Base-by-base conservation (phyloP, 2,113 vertebrate species). In the Callaeas wilsoni region DNA sequence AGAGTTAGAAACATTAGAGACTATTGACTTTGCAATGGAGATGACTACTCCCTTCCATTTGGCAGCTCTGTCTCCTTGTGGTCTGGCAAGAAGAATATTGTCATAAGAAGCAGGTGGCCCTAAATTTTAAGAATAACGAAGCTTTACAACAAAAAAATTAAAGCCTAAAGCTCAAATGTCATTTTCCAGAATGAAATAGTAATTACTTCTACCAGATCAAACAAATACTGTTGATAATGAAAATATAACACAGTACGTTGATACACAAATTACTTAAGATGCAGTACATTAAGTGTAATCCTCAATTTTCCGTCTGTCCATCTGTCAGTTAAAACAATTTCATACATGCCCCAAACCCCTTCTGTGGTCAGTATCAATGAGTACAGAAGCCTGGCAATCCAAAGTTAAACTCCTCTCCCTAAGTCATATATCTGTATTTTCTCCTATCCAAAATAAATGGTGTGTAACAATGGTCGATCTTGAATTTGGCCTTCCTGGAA, bases 1-100 rank as follows among this genome's bases (percentile, higher is more conserved):
- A 90, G 92, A 94, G 82, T 87, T 81, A 93, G 94, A 94, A 96
- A 89, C 75, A 81, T 83, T 76, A 92, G 70, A 96, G 74, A 90
- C 62, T 98, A 93, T 90, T 97, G 91, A 95, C 94, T 96, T 96
- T 96, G 90, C 97, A 97, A 93, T 42, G 30, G 89, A 95, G 88
- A 81, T 14, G 87, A 42, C 90, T 96, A 97, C 94, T 96, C 94
- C 91, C 94, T 95, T 96, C 76, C 26, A 88, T 44, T 92, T 97
- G 96, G 95, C 97, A 96, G 59, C 46, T 94, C n/a, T 35, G 80
- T 37, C 78, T 62, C 50, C 50, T 94, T 91, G 94, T 70, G 90
- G 94, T 92, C 93, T 97, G 95, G 81, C 97, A 96, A 81, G 62
- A 89, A 94, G 81, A 82, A 52, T 93, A 96, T 75, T 94, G 88